Percentiles rank a stretch among this genome's conserved stretches.
Evolutionary conservation across 2,113 vertebrate species (phyloP).

Genomic region (Hyperoodon ampullatus): DNA sequence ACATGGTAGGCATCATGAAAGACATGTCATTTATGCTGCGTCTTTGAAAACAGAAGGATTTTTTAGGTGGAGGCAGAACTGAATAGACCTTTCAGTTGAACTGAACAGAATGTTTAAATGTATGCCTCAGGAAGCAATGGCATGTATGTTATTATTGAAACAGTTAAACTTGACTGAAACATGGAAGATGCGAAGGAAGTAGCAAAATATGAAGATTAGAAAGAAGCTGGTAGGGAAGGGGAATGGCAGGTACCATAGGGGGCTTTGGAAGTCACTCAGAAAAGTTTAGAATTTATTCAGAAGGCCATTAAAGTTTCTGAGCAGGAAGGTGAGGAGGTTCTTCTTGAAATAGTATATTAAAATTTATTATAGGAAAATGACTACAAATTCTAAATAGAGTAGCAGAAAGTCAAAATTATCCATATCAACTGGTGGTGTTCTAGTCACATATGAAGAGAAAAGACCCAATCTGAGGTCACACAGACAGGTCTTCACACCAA

Average conservation of each 20-base stretch:
- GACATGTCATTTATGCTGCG: background rate
- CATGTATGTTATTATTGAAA: background rate
- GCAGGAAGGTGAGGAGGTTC: background rate
- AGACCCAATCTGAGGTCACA: background rate
- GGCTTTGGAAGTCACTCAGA: background rate
- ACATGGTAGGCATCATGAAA: background rate
- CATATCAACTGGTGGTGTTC: background rate
- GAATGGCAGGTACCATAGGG: background rate
- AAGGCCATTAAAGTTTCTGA: background rate
- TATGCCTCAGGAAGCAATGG: background rate
- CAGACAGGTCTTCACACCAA: background rate
- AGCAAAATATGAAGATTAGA: background rate
- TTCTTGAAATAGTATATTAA: background rate
- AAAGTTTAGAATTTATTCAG: background rate
- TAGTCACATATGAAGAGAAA: background rate
- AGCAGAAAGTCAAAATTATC: constrained; percentile 22
- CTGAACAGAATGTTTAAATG: background rate
- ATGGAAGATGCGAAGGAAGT: background rate
- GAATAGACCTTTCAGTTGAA: background rate
- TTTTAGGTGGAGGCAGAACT: background rate
- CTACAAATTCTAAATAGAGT: background rate
- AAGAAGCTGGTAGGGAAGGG: background rate
- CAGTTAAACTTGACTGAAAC: background rate
- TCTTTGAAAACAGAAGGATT: background rate
- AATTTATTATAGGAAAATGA: background rate